Base-by-base conservation (phyloP, 2,888 invertebrate genomes). In the Cheilosia scutellata region DNA sequence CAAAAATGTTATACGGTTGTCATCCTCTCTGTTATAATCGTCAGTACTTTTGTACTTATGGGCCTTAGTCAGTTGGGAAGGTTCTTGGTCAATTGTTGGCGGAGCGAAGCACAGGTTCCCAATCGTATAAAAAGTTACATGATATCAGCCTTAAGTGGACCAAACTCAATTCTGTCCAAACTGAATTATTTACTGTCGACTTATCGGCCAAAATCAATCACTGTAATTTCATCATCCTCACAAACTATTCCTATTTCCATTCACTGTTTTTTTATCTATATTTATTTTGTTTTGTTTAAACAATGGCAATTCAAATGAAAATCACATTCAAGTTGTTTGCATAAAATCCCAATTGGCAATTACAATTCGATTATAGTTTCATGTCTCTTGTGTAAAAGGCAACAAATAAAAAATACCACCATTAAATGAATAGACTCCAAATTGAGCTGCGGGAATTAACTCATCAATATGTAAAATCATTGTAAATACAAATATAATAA, bases 391-490 rank as follows among this genome's bases (percentile, higher is more conserved):
- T 62, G 53, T n/a, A 65, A 68, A 66, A 6, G 13, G 31, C 37
- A 7, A 68, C 40, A 20, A 31, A 37, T 0, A 62, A 44, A 63
- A 25, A 11, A 63, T 27, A 60, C n/a, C 9, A 51, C 27, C 33
- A 27, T 47, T 71, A 51, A 63, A 37, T 53, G 47, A 82, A 74
- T 76, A 47, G 40, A 60, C 37, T 53, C 29, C 51, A 66, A 74
- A 74, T 47, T 75, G 31, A 60, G 42, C 71, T 66, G 13, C 33
- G 51, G 58, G 47, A 79, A 74, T 66, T 16, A 53, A 42, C 53
- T 31, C 44, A 65, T 74, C 68, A 57, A 70, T 79, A 68, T 79
- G 49, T 68, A 72, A 84, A 84, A 75, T 51, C 53, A 62, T 57
- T 76, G 68, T 68, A 84, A 79, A 65, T 33, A 20, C 63, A 77